Evolutionary conservation across 2,797 vertebrate genomes (phyloP).

Genomic region (Acanthopagrus latus): DNA sequence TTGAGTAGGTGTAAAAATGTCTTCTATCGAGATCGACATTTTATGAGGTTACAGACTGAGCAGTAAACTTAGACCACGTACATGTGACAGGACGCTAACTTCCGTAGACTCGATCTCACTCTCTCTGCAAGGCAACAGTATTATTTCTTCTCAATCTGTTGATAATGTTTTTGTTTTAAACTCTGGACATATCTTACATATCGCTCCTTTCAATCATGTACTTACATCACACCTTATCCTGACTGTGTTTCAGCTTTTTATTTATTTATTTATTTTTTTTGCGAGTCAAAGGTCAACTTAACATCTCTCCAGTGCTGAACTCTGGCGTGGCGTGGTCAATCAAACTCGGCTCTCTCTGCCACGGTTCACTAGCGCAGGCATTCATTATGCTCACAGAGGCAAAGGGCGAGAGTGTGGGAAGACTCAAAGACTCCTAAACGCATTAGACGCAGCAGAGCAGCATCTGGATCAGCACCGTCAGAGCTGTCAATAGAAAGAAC

Average conservation of each 20-base stretch:
- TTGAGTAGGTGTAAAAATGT: too few relatives aligned
- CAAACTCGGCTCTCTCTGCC: not conserved
- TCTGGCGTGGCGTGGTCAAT: conserved; percentile 5
- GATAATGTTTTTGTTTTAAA: too few relatives aligned
- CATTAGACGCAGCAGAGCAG: conserved; percentile 1
- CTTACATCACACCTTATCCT: not conserved
- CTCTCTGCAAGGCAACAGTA: too few relatives aligned
- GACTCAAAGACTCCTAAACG: conserved; percentile 22
- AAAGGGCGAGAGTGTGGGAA: conserved; percentile 29
- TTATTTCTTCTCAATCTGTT: too few relatives aligned
- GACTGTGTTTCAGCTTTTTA: too few relatives aligned
- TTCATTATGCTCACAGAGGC: conserved; percentile 1
- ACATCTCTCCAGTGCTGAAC: conserved; percentile 13
- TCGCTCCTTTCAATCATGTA: too few relatives aligned
- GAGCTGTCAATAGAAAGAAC: conserved; percentile 20
- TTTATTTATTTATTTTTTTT: not conserved
- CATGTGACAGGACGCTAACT: too few relatives aligned
- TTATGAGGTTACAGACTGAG: too few relatives aligned
- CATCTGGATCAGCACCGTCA: conserved; percentile 8
- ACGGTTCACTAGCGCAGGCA: not conserved
- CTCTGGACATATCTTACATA: too few relatives aligned
- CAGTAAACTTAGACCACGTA: too few relatives aligned
- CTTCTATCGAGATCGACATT: too few relatives aligned
- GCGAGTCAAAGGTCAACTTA: conserved; percentile 26
- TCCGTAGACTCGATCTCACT: too few relatives aligned